These are phyloP conservation scores for Hirtodrosophila duncani DNA, from an alignment of 2,888 invertebrate species.

Conservation along the genomic window DNA sequence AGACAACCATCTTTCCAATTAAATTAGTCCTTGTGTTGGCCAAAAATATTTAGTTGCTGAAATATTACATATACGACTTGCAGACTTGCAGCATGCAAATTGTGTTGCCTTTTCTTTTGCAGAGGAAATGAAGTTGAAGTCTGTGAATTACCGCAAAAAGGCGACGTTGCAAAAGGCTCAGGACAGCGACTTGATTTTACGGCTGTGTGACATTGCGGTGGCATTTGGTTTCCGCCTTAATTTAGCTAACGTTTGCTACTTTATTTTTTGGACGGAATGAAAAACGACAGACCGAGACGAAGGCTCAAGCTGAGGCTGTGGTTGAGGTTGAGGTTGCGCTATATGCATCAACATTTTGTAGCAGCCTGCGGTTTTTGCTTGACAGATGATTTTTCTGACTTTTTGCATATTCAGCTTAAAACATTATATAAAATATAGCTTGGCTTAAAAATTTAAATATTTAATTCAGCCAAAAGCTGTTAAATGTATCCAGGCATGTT, in stretches of 20 bases:
- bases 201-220: conserved; percentile 26
- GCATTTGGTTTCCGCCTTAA: conserved; percentile 58
- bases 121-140: conserved; percentile 55
- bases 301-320: conserved; percentile 10
- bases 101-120: conserved; percentile 24
- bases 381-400: conserved; percentile 4
- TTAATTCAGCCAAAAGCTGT: no score
- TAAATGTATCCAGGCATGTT: no score
- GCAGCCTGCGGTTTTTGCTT: conserved; percentile 16
- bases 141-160: conserved; percentile 49
- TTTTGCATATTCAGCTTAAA: conserved; percentile 7
- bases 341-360: conserved; percentile 25
- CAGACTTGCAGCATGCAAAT: conserved; percentile 53
- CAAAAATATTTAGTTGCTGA: no score
- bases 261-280: conserved; percentile 42
- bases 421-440: background rate
- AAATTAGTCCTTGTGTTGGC: no score
- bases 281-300: conserved; percentile 18
- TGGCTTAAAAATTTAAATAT: background rate
- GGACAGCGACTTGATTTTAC: conserved; percentile 17
- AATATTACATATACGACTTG: conserved; percentile 60
- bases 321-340: conserved; percentile 1
- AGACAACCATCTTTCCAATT: no score
- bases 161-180: conserved; percentile 43
- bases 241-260: conserved; percentile 65